Evolutionary conservation across 2,113 vertebrate genomes (phyloP), one percentile per base, ranked within the genome.

Genomic region (Phyllostomus hastatus): DNA sequence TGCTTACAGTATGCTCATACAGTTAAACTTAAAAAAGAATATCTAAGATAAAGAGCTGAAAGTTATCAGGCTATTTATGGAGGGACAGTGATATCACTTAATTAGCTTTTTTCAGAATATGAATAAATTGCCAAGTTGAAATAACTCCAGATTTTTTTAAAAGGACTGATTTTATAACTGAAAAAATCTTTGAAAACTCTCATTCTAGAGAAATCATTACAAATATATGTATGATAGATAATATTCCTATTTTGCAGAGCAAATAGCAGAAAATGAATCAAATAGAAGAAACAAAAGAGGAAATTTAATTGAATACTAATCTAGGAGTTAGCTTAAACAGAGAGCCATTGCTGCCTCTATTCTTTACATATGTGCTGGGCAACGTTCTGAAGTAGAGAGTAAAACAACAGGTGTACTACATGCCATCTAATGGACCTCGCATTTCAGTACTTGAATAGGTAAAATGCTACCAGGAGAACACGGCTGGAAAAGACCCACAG

Each of bases 301-400:
- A 76, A 89, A 64, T 20, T 91, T 97, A 95, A 96, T 80, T 81
- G 78, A 90, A 98, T 94, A 69, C 57, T 97, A 26, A 92, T 90
- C 41, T 46, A 94, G 11, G 16, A 91, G 35, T 97, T 92, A 89
- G 28, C 61, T 83, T 88, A 86, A 88, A 43, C 4, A 33, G 50
- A 73, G 10, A 26, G 79, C 78, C 59, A 59, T 97, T 95, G 96
- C 48, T 4, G n/a, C 52, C 8, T 81, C 84, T 88, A 0, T 52
- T 20, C 41, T 50, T 26, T 88, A 52, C 16, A 54, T 50, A 43
- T 35, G 4, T 50, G 64, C 26, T 91, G 33, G 57, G 1, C 72
- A 78, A 95, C 79, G 43, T 52, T 96, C 80, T 95, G 92, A 95
- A 97, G 75, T 64, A 38, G 2, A 28, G 33, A 52, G 50, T 46